These are phyloP conservation scores for Mimas tiliae DNA, from an alignment of 2,888 invertebrate genomes.

Conservation along the genomic window DNA sequence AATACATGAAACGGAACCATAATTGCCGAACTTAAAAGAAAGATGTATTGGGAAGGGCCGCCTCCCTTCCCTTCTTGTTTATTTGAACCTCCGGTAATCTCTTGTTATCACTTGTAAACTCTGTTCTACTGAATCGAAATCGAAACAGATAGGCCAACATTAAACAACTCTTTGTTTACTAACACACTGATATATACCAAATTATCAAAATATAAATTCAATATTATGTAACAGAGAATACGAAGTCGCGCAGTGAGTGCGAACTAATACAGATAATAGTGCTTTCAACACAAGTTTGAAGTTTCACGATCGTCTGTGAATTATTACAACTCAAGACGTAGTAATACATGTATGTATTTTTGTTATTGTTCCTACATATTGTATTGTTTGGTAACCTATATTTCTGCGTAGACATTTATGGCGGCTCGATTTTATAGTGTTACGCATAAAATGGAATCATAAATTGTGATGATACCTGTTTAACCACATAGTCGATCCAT, in stretches of 20 bases:
- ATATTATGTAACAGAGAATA: conserved; percentile 41
- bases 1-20: too few species aligned
- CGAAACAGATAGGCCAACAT: not conserved
- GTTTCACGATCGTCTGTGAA: conserved; percentile 45
- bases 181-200: too few species aligned
- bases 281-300: conserved; percentile 41
- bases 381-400: conserved; percentile 12
- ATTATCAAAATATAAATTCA: not conserved
- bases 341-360: conserved; percentile 7
- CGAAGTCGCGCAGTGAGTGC: conserved; percentile 42
- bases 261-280: conserved; percentile 49
- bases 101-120: too few species aligned
- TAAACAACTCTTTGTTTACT: too few species aligned
- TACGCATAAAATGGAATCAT: not conserved
- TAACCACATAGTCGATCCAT: too few species aligned
- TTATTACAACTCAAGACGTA: conserved; percentile 35
- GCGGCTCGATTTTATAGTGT: not conserved
- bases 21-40: too few species aligned
- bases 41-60: too few species aligned
- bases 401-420: not conserved
- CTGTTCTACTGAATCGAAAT: too few species aligned
- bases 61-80: too few species aligned
- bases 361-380: conserved; percentile 12
- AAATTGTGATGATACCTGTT: too few species aligned
- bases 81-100: too few species aligned